A percentile compares a stretch with the other conserved stretches of the same genome.
These are phyloP conservation scores for Ophioninae sp. DNA, from an alignment of 2,888 invertebrate genomes.

Conservation along the genomic window DNA sequence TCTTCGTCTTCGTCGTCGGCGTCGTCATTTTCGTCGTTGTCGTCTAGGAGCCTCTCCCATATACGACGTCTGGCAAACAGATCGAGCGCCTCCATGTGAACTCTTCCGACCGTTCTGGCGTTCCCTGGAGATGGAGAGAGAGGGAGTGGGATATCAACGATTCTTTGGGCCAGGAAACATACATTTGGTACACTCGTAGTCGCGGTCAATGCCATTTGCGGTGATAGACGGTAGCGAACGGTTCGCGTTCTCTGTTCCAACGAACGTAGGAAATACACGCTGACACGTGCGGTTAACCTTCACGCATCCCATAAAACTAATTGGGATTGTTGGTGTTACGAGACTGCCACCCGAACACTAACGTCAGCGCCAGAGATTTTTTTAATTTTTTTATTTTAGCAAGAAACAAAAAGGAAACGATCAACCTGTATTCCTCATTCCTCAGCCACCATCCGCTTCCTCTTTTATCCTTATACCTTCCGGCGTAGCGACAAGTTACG, in stretches of 20 bases:
- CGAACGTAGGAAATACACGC: slow-evolving; percentile 63
- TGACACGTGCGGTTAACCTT: slow-evolving; percentile 24
- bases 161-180: slow-evolving; percentile 47
- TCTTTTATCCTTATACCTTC: slow-evolving; percentile 53
- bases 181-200: slow-evolving; percentile 57
- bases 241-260: slow-evolving; percentile 61
- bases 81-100: slow-evolving; percentile 35
- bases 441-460: neutral
- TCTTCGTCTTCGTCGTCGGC: slow-evolving; percentile 57
- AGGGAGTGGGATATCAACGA: slow-evolving; percentile 37
- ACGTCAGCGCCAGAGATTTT: slow-evolving; percentile 72
- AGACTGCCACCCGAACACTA: slow-evolving; percentile 77
- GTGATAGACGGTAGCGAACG: slow-evolving; percentile 39
- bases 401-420: slow-evolving; percentile 18
- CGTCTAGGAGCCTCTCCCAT: slow-evolving; percentile 53
- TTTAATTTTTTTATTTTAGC: slow-evolving; percentile 7
- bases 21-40: slow-evolving; percentile 56
- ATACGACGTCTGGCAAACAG: slow-evolving; percentile 58
- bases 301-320: slow-evolving; percentile 63
- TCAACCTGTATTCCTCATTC: slow-evolving; percentile 41
- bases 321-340: slow-evolving; percentile 68
- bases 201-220: slow-evolving; percentile 59
- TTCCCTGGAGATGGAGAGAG: slow-evolving; percentile 22
- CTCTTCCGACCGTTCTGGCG: slow-evolving; percentile 44
- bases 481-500: slow-evolving; percentile 65